Percentiles rank a stretch among this genome's conserved stretches.
Evolutionary conservation across 1,140 invertebrate genomes (phyloP).

Genomic region (Drepana arcuata): DNA sequence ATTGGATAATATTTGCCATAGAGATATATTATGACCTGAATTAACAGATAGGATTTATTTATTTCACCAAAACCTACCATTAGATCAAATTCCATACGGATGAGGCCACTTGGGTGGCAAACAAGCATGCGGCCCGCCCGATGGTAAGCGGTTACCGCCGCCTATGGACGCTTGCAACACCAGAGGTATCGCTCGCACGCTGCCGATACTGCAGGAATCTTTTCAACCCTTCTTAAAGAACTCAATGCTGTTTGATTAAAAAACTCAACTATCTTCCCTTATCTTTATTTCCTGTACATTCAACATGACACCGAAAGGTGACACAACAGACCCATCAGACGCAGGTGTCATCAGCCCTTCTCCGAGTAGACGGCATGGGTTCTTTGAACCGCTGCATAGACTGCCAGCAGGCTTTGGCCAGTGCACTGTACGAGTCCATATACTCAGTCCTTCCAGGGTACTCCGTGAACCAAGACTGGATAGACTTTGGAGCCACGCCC

Average conservation of each 20-base stretch:
- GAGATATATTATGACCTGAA: too few relatives aligned
- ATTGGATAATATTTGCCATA: too few relatives aligned
- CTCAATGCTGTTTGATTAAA: constrained; percentile 11
- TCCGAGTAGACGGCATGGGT: constrained; percentile 72
- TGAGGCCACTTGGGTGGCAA: too few relatives aligned
- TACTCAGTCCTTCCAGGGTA: constrained; percentile 74
- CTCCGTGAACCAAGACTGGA: constrained; percentile 66
- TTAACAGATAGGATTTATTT: too few relatives aligned
- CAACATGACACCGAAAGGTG: constrained; percentile 7
- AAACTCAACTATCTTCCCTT: constrained; percentile 34
- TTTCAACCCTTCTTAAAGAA: too few relatives aligned
- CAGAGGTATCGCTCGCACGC: too few relatives aligned
- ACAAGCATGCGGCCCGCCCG: too few relatives aligned
- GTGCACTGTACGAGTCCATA: constrained; percentile 72
- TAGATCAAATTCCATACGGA: too few relatives aligned
- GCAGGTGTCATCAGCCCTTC: constrained; percentile 66
- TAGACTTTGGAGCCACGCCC: constrained; percentile 45
- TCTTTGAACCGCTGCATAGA: constrained; percentile 74
- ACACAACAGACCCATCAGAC: constrained; percentile 14
- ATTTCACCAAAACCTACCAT: too few relatives aligned
- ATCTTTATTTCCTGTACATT: constrained; percentile 21
- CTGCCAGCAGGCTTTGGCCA: constrained; percentile 72
- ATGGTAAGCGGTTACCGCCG: too few relatives aligned
- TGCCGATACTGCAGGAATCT: too few relatives aligned
- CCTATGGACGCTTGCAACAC: too few relatives aligned